Percentiles rank a stretch among this genome's conserved stretches.
Evolutionary conservation across 2,113 vertebrate species (phyloP).

Genomic region (Ictalurus punctatus): DNA sequence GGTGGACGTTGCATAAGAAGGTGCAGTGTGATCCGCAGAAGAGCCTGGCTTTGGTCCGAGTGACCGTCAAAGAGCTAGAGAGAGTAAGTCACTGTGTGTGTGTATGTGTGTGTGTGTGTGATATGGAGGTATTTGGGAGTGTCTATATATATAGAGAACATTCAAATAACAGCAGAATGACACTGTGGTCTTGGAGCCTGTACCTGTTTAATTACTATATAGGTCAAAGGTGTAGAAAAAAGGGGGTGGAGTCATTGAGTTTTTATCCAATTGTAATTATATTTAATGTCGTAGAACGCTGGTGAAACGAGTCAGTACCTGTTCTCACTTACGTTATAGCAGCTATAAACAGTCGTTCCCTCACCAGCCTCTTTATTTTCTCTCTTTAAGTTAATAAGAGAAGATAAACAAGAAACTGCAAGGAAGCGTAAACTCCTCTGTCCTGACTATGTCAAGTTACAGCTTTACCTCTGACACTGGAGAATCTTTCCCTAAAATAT

Average conservation of each 20-base stretch:
- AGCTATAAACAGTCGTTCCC: neutral
- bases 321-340: neutral
- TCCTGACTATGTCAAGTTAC: neutral
- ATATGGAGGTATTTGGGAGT: neutral
- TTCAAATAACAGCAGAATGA: neutral
- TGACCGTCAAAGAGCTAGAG: conserved; percentile 89
- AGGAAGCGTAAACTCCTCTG: neutral
- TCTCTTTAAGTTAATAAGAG: neutral
- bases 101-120: conserved; percentile 21
- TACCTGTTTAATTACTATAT: neutral
- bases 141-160: neutral
- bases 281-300: neutral
- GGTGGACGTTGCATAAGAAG: conserved; percentile 93
- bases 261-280: neutral
- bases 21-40: conserved; percentile 78
- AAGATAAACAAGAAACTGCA: no score
- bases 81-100: conserved; percentile 73
- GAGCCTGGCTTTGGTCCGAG: conserved; percentile 76
- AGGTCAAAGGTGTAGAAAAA: neutral
- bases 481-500: neutral
- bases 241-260: neutral
- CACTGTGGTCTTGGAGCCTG: neutral
- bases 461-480: neutral
- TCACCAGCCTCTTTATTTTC: neutral
- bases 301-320: neutral